These are phyloP conservation scores for Pomacea canaliculata DNA, from an alignment of 2,888 invertebrate genomes.

Conservation along the genomic window DNA sequence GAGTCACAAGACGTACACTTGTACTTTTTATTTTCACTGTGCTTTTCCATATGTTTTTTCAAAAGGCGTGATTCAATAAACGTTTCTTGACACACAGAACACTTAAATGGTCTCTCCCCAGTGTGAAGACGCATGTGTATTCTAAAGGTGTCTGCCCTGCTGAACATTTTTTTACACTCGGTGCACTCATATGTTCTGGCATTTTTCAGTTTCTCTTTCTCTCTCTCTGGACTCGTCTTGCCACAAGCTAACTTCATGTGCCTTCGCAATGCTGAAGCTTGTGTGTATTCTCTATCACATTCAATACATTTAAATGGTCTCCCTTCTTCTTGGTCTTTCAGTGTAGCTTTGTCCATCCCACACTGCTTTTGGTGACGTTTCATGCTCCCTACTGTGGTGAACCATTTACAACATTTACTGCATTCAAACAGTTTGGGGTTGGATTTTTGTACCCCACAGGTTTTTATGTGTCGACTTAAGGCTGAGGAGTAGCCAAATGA, in stretches of 20 bases:
- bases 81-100: conserved; percentile 11
- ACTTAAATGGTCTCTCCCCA: conserved; percentile 18
- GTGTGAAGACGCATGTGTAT: conserved; percentile 16
- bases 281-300: conserved; percentile 9
- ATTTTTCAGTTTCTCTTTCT: too few relatives aligned
- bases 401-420: conserved; percentile 10
- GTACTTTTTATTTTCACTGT: background rate
- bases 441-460: conserved; percentile 8
- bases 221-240: conserved; percentile 8
- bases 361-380: conserved; percentile 8
- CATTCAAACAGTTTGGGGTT: conserved; percentile 15
- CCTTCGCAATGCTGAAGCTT: conserved; percentile 3
- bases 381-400: conserved; percentile 8
- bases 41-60: background rate
- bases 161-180: conserved; percentile 13
- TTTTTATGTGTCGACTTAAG: conserved; percentile 9
- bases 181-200: conserved; percentile 3
- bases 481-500: conserved; percentile 16
- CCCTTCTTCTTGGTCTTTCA: background rate
- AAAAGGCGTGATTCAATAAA: background rate
- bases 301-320: conserved; percentile 10
- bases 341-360: background rate
- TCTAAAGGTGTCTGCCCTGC: conserved; percentile 7
- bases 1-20: background rate
- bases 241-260: conserved; percentile 15